Evolutionary conservation across 92 coral and sea anemone genomes (phyloP).

Genomic region (Epizoanthus ramosus): DNA sequence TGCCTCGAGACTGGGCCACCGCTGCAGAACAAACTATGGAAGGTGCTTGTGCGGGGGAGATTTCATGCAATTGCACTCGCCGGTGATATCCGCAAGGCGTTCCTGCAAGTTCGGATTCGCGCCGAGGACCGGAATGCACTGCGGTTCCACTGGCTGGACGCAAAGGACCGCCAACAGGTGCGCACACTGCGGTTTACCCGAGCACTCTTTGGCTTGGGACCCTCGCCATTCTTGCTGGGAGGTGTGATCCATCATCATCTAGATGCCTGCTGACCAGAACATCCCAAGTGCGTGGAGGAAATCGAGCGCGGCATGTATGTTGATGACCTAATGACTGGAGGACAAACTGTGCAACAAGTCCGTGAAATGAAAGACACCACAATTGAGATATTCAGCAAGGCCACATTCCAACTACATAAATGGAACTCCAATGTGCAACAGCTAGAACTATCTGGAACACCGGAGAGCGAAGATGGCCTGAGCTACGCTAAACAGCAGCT

Average conservation of each 20-base stretch:
- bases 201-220: conserved; percentile 43
- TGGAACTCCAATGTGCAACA: conserved; percentile 60
- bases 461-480: conserved; percentile 8
- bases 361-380: conserved; percentile 29
- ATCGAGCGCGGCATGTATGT: conserved; percentile 46
- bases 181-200: conserved; percentile 47
- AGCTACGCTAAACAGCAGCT: conserved; percentile 62
- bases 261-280: conserved; percentile 11
- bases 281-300: conserved; percentile 39
- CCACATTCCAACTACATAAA: conserved; percentile 62
- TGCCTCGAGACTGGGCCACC: conserved; percentile 62
- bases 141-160: conserved; percentile 63
- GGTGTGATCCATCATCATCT: conserved; percentile 54
- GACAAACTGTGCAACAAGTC: conserved; percentile 36
- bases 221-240: conserved; percentile 50
- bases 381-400: conserved; percentile 46
- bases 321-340: conserved; percentile 43
- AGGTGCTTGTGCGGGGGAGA: conserved; percentile 59
- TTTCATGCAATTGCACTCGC: conserved; percentile 61
- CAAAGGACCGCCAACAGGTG: conserved; percentile 57
- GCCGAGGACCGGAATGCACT: conserved; percentile 59
- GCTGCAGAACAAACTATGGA: conserved; percentile 66
- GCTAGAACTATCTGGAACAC: conserved; percentile 42
- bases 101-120: conserved; percentile 59
- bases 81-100: conserved; percentile 64